Evolutionary conservation across 2,888 invertebrate genomes (phyloP).

Genomic region (Drosophila siamana): DNA sequence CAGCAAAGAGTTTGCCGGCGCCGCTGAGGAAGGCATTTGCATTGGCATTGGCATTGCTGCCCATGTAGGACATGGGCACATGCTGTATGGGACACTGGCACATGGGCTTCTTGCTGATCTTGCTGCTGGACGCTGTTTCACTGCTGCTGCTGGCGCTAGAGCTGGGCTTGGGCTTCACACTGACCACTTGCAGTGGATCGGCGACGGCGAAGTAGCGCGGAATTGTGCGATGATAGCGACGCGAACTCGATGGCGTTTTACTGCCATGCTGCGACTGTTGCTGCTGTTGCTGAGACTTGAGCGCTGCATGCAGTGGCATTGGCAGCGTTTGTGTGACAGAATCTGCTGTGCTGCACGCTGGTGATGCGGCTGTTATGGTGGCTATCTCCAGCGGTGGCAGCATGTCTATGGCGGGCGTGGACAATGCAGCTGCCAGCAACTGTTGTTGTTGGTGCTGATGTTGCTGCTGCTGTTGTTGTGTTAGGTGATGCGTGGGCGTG

Average conservation of each 20-base stretch:
- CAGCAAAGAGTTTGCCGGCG: conserved; percentile 65
- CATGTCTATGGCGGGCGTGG: conserved; percentile 76
- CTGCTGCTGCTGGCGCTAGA: conserved; percentile 34
- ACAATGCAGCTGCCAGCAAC: conserved; percentile 65
- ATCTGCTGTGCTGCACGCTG: conserved; percentile 47
- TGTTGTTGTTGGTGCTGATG: conserved; percentile 57
- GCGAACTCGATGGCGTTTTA: conserved; percentile 84
- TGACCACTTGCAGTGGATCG: conserved; percentile 78
- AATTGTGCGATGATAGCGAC: conserved; percentile 85
- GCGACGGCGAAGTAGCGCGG: conserved; percentile 85
- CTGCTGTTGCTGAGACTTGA: conserved; percentile 61
- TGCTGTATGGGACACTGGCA: conserved; percentile 86
- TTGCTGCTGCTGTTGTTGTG: conserved; percentile 58
- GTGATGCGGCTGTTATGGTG: conserved; percentile 62
- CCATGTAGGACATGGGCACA: conserved; percentile 86
- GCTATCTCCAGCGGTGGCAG: conserved; percentile 74
- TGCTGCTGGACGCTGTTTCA: conserved; percentile 20
- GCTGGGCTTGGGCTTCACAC: conserved; percentile 53
- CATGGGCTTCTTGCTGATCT: conserved; percentile 82
- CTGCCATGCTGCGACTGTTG: conserved; percentile 51
- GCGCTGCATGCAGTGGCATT: conserved; percentile 62
- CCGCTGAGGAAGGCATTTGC: conserved; percentile 71
- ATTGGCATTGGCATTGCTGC: conserved; percentile 81
- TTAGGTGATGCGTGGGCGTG: conserved; percentile 68
- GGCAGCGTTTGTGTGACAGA: conserved; percentile 75